phyloP scores from a whole-genome alignment of 1,140 invertebrate species.

The Anastrepha ludens region DNA sequence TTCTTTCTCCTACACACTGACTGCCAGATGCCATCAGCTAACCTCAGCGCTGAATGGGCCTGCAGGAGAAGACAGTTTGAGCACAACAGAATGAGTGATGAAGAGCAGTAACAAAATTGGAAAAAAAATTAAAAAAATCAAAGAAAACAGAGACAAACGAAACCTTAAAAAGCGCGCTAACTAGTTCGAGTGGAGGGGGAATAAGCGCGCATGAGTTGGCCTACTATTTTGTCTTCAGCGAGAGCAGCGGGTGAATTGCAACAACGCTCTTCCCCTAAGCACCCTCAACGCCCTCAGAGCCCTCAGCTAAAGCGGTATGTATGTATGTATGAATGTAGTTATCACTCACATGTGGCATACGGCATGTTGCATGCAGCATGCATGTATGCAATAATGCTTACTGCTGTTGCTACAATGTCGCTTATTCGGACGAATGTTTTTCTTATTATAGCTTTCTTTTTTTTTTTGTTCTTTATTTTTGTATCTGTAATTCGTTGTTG shows the following conservation, averaged over 20 bases:
- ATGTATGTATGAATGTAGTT: background rate
- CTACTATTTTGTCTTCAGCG: background rate
- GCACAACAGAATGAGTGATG: slow-evolving; percentile 30
- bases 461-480: background rate
- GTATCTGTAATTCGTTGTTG: slow-evolving; percentile 6
- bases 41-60: slow-evolving; percentile 7
- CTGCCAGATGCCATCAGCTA: slow-evolving; percentile 35
- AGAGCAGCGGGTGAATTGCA: background rate
- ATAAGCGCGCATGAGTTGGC: background rate
- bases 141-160: background rate
- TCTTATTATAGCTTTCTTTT: background rate
- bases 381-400: slow-evolving; percentile 2
- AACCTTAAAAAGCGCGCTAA: background rate
- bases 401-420: background rate
- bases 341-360: background rate
- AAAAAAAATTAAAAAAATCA: background rate
- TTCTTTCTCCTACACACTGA: background rate
- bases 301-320: too few species aligned
- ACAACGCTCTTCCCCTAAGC: background rate
- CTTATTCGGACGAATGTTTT: background rate
- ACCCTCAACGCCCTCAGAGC: too few species aligned
- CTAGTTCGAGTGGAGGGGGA: background rate
- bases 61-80: slow-evolving; percentile 36
- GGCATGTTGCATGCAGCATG: background rate
- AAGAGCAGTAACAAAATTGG: background rate